These are phyloP conservation scores for Drepana falcataria DNA, from an alignment of 2,888 invertebrate genomes.

Conservation along the genomic window DNA sequence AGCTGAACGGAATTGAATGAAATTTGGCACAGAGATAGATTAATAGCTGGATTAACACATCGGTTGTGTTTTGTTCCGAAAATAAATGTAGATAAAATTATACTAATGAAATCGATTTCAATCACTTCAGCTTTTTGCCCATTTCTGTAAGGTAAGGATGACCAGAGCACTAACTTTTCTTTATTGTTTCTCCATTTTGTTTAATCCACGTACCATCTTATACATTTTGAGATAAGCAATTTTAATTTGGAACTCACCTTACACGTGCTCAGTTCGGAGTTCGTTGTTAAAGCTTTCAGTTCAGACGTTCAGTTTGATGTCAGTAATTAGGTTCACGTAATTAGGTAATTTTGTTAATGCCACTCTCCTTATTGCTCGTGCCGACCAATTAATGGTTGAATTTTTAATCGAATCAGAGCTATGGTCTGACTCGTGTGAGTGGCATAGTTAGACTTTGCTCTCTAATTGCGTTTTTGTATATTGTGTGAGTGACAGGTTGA, in stretches of 20 bases:
- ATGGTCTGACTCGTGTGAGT: conserved; percentile 13
- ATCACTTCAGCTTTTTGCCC: too few relatives aligned
- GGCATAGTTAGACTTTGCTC: conserved; percentile 12
- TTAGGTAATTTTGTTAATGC: conserved; percentile 54
- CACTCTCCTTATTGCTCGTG: conserved; percentile 39
- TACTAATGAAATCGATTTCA: too few relatives aligned
- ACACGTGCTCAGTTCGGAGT: conserved; percentile 25
- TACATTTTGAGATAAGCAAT: conserved; percentile 38
- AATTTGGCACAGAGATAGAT: too few relatives aligned
- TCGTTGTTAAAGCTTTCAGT: conserved; percentile 38
- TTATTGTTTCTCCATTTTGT: neutral
- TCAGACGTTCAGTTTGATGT: conserved; percentile 49
- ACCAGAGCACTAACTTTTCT: neutral
- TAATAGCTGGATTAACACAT: too few relatives aligned
- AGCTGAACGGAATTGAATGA: too few relatives aligned
- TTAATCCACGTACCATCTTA: neutral
- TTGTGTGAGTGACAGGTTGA: neutral
- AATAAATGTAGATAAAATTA: too few relatives aligned
- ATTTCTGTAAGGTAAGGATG: neutral
- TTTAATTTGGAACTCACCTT: conserved; percentile 44
- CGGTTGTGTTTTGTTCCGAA: too few relatives aligned
- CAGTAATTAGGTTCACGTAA: conserved; percentile 60
- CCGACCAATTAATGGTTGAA: conserved; percentile 43
- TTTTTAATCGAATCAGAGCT: conserved; percentile 42
- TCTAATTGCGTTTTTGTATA: conserved; percentile 9